phyloP scores from a whole-genome alignment of 2,888 invertebrate species.

The Heteropelma amictum region DNA sequence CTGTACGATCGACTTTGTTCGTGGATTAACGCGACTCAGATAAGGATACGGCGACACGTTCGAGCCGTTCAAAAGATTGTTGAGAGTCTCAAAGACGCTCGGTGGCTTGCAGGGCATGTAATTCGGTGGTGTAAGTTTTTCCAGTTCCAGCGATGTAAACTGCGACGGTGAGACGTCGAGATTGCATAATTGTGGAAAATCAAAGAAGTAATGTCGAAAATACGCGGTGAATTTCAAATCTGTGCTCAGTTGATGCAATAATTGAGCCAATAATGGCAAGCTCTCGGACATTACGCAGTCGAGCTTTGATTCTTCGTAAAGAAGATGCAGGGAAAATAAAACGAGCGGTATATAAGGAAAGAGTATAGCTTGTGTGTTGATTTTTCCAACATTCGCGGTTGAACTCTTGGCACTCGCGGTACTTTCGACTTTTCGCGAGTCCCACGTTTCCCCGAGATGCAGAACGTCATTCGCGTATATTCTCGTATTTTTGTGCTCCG shows the following conservation, averaged over 20 bases:
- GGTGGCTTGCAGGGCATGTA: slow-evolving; percentile 84
- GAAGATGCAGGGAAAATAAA: slow-evolving; percentile 89
- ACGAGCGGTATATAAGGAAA: slow-evolving; percentile 87
- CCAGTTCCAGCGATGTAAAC: slow-evolving; percentile 80
- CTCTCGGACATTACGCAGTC: slow-evolving; percentile 85
- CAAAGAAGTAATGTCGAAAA: slow-evolving; percentile 90
- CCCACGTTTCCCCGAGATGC: slow-evolving; percentile 71
- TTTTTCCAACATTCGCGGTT: slow-evolving; percentile 71
- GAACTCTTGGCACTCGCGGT: slow-evolving; percentile 16
- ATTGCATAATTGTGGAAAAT: slow-evolving; percentile 85
- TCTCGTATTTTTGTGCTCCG: slow-evolving; percentile 80
- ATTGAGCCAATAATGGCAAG: slow-evolving; percentile 83
- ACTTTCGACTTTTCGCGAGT: slow-evolving; percentile 35
- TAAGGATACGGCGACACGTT: slow-evolving; percentile 84
- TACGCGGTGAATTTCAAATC: slow-evolving; percentile 87
- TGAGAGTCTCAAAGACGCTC: slow-evolving; percentile 85
- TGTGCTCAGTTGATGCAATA: slow-evolving; percentile 87
- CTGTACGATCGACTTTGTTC: slow-evolving; percentile 86
- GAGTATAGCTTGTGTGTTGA: slow-evolving; percentile 84
- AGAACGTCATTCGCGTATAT: slow-evolving; percentile 78
- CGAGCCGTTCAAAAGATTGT: slow-evolving; percentile 81
- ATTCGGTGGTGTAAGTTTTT: slow-evolving; percentile 81
- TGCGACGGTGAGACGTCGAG: slow-evolving; percentile 77
- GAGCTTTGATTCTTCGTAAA: slow-evolving; percentile 94
- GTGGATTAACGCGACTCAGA: slow-evolving; percentile 85